Evolutionary conservation across 2,797 vertebrate genomes (phyloP).

Genomic region (Acanthurus lineatus): DNA sequence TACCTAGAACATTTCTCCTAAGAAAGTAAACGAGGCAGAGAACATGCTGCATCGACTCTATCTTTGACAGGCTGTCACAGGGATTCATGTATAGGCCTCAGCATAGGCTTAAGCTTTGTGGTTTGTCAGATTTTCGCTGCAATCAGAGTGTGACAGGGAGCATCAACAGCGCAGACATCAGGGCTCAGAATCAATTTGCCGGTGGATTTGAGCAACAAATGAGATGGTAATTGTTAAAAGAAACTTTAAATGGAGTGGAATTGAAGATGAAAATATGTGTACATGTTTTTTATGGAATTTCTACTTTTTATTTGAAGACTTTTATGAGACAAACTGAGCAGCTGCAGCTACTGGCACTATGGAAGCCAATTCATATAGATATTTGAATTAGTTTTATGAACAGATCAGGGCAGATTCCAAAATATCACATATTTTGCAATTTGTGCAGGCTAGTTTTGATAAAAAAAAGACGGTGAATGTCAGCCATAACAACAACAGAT

Average conservation of each 20-base stretch:
- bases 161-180: background rate
- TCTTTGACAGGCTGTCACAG: slow-evolving; percentile 49
- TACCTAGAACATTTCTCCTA: slow-evolving; percentile 8
- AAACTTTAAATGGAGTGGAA: slow-evolving; percentile 6
- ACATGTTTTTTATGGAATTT: slow-evolving; percentile 1
- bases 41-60: slow-evolving; percentile 35
- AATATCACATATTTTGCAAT: too few species aligned
- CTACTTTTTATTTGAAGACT: slow-evolving; percentile 18
- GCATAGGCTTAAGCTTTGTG: slow-evolving; percentile 12
- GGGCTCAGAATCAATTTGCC: background rate
- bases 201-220: slow-evolving; percentile 10
- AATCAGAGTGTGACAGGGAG: slow-evolving; percentile 12
- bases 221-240: background rate
- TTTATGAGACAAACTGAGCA: slow-evolving; percentile 20
- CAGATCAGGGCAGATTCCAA: too few species aligned
- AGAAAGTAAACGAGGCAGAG: slow-evolving; percentile 24
- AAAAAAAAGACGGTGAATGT: too few species aligned
- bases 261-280: background rate
- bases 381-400: too few species aligned
- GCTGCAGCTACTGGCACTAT: background rate
- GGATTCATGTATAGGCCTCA: background rate
- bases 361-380: too few species aligned
- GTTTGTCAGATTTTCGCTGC: slow-evolving; percentile 19
- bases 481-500: too few species aligned
- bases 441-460: too few species aligned